A percentile compares a stretch with the other conserved stretches of the same genome.
These are phyloP conservation scores for Heliothis virescens DNA, from an alignment of 1,140 invertebrate species.

Conservation along the genomic window DNA sequence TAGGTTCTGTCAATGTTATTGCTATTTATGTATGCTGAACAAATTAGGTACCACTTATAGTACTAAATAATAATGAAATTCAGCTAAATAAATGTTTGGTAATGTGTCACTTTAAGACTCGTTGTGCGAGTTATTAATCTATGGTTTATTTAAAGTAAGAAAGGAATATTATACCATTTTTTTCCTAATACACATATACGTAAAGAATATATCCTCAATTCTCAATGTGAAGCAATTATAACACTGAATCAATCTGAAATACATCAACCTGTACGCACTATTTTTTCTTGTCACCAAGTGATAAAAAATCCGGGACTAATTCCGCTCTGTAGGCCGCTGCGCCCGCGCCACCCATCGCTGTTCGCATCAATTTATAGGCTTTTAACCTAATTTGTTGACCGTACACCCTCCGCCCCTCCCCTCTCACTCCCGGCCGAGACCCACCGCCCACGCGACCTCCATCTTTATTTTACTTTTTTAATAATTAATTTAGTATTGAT, in stretches of 20 bases:
- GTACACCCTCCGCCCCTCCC: conserved; percentile 51
- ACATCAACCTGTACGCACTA: conserved; percentile 71
- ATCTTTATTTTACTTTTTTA: conserved; percentile 60
- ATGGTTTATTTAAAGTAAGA: no score
- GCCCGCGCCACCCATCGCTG: conserved; percentile 79
- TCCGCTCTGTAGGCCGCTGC: conserved; percentile 71
- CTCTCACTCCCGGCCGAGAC: conserved; percentile 38
- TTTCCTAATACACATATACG: no score
- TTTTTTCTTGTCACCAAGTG: conserved; percentile 78
- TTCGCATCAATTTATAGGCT: conserved; percentile 84
- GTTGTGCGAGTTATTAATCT: no score
- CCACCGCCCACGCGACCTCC: conserved; percentile 63
- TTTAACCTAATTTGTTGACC: conserved; percentile 84
- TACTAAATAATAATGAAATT: no score
- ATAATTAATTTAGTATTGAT: conserved; percentile 66
- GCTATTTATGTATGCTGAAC: no score
- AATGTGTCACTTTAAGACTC: no score
- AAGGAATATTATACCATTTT: no score
- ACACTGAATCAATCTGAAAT: conserved; percentile 20
- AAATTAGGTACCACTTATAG: no score
- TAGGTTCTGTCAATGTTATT: no score
- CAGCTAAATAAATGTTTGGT: no score
- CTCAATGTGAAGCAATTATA: conserved; percentile 4
- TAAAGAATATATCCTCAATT: neutral
- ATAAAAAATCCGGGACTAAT: conserved; percentile 83